A percentile compares a stretch with the other conserved stretches of the same genome.
Conservation (phyloP, 2,888 invertebrate species). For the Agriopis aurantiaria region DNA sequence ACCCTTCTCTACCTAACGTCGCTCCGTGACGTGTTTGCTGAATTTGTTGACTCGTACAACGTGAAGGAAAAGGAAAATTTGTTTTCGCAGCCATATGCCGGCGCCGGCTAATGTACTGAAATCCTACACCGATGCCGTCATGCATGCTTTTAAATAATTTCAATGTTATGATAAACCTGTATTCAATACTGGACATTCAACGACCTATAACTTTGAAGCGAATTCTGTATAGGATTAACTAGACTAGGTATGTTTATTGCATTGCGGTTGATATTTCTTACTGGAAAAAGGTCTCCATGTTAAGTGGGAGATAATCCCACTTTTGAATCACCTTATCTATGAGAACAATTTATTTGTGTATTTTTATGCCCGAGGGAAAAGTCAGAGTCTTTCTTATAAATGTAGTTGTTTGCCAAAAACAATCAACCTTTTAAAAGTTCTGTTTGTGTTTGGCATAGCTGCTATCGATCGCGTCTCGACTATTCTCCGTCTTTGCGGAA, state of each 20-base stretch:
- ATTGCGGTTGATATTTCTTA: too few species aligned
- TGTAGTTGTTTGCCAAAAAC: conserved; percentile 19
- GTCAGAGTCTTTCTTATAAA: not conserved
- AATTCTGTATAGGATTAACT: not conserved
- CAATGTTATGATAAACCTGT: conserved; percentile 11
- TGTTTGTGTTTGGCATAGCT: conserved; percentile 14
- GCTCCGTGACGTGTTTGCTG: conserved; percentile 23
- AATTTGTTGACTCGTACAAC: conserved; percentile 35
- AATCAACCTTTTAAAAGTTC: conserved; percentile 14
- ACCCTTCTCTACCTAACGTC: not conserved
- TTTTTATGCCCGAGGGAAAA: not conserved
- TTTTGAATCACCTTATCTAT: too few species aligned
- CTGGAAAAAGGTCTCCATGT: too few species aligned
- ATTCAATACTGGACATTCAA: not conserved
- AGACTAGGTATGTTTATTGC: not conserved
- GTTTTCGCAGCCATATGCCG: conserved; percentile 56
- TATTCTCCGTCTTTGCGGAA: conserved; percentile 1
- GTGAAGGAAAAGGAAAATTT: conserved; percentile 52
- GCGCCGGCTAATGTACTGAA: conserved; percentile 56
- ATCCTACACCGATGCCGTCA: conserved; percentile 51
- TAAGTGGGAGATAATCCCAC: too few species aligned
- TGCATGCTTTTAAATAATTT: conserved; percentile 30
- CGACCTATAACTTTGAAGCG: not conserved
- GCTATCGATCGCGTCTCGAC: conserved; percentile 23
- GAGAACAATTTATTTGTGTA: too few species aligned